These are phyloP conservation scores for Bubo blakistoni DNA, from an alignment of 2,113 vertebrate species.

Conservation along the genomic window DNA sequence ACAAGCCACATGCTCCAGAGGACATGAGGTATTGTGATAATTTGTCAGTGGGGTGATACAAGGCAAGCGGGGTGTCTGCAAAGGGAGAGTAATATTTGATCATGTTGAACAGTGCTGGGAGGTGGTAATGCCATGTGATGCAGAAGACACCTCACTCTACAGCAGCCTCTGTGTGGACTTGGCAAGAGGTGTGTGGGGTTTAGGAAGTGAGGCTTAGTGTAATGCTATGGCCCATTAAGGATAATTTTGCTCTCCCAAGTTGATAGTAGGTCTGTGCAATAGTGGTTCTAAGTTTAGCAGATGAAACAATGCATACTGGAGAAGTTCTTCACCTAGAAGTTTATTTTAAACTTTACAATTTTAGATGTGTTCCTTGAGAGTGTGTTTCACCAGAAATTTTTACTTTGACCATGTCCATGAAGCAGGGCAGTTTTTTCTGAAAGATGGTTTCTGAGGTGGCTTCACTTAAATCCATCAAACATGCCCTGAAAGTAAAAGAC, in stretches of 20 bases:
- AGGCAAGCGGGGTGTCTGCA: rapidly evolving
- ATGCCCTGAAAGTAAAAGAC: not conserved
- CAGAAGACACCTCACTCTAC: not conserved
- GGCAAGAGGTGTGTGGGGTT: not conserved
- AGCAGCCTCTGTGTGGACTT: not conserved
- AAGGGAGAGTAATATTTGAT: not conserved
- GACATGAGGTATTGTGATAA: not conserved
- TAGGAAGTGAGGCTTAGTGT: not conserved
- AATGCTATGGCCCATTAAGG: not conserved
- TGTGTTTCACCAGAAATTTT: not conserved
- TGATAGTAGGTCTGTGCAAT: not conserved
- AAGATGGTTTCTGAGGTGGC: not conserved
- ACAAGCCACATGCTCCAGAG: not conserved
- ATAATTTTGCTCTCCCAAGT: not conserved
- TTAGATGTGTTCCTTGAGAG: not conserved
- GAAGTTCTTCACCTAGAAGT: not conserved
- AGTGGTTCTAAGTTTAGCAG: not conserved
- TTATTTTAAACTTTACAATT: not conserved
- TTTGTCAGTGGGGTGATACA: not conserved
- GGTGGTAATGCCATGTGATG: not conserved
- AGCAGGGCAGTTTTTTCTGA: not conserved
- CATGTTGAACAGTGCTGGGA: not conserved
- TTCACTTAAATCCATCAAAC: not conserved
- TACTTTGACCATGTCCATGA: not conserved
- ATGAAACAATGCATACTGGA: not conserved